These are phyloP conservation scores for Yponomeuta cagnagella DNA, from an alignment of 2,888 invertebrate genomes.

Conservation along the genomic window DNA sequence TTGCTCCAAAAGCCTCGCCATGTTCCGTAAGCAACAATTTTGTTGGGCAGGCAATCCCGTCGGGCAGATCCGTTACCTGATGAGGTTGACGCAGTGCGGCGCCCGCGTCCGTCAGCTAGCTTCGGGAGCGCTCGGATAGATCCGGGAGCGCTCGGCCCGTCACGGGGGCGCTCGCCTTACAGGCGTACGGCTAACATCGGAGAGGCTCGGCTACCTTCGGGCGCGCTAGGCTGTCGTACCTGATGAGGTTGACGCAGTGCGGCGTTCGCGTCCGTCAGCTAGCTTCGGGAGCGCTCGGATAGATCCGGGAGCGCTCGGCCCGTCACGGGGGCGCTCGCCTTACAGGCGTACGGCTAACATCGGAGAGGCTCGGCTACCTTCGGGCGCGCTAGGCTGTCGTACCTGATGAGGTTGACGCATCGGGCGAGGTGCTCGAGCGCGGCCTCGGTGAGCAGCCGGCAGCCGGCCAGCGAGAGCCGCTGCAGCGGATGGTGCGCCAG, in stretches of 20 bases:
- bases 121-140: too few species aligned
- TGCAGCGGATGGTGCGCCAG: conserved; percentile 85
- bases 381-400: too few species aligned
- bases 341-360: conserved; percentile 84
- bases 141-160: too few species aligned
- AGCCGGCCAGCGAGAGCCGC: conserved; percentile 87
- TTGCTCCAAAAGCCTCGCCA: too few species aligned
- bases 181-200: conserved; percentile 87
- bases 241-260: conserved; percentile 74
- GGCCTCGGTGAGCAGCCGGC: conserved; percentile 87
- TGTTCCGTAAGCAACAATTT: too few species aligned
- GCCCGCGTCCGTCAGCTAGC: too few species aligned
- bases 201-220: conserved; percentile 72
- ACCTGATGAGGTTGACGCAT: conserved; percentile 80
- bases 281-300: too few species aligned
- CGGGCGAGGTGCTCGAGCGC: conserved; percentile 87
- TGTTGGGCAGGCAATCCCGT: too few species aligned
- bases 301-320: too few species aligned
- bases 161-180: conserved; percentile 78
- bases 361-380: conserved; percentile 78
- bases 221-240: too few species aligned
- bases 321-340: conserved; percentile 78
- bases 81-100: conserved; percentile 74
- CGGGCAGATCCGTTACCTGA: too few species aligned
- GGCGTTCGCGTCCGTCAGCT: too few species aligned